Base-by-base conservation (phyloP, 2,113 vertebrate species). In the Nothocercus julius region DNA sequence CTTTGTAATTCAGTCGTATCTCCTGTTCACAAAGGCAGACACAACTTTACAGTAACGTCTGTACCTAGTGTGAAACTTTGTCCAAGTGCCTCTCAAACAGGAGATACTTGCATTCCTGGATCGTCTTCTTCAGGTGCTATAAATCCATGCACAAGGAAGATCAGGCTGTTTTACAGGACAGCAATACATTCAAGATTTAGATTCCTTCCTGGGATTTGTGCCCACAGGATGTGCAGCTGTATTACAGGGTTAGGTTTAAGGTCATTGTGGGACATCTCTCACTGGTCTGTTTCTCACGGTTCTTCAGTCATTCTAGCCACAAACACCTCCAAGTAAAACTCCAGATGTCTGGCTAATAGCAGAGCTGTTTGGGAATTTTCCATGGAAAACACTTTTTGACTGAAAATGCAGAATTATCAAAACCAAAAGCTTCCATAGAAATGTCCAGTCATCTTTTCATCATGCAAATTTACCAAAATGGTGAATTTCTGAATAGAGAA, bases 321-420 rank as follows among this genome's bases (percentile, higher is more conserved):
- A 84, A 78, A 90, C 0, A 5, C 73, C 76, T 95, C 59, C 78
- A 87, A 91, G 24, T 91, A 51, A 70, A 89, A 32, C 34, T 92
- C 82, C 93, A 92, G 87, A 93, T 95, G 89, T 85, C 72, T 95
- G 63, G 11, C 63, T 82, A 53, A 24, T 64, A 64, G 45, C 61
- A 78, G 51, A 89, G 44, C 36, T 90, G 30, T 30, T 91, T 79
- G 69, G 81, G 81, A 95, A 92, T 89, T 97, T 96, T 84, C 92
- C 81, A 53, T 44, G 56, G 45, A 66, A 74, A 82, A 51, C 13
- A 34, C 19, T 69, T 92, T 38, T 53, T 69, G 66, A 3, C 53
- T 89, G 74, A 78, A 59, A 90, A 66, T 13, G 16, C 25, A 53
- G 62, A 54, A 40, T 53, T 27, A 47, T 82, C 13, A 72, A 78